Conservation (phyloP, 2,113 vertebrate species). For the Perca fluviatilis region DNA sequence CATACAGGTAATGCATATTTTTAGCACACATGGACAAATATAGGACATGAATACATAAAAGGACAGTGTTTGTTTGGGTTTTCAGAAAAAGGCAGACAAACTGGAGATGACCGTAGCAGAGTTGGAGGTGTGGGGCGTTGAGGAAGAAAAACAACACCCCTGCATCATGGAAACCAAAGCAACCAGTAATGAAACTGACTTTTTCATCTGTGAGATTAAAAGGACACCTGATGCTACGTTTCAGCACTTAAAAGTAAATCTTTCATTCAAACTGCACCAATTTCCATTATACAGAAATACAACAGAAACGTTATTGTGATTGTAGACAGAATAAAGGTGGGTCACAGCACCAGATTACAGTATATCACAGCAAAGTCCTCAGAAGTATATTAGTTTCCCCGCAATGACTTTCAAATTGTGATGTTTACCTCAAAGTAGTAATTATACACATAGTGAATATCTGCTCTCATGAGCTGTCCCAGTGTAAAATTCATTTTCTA, state of each 20-base stretch:
- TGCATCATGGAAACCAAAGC: slow-evolving; percentile 84
- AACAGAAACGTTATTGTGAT: not conserved
- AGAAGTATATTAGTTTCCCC: not conserved
- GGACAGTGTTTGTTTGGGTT: slow-evolving; percentile 6
- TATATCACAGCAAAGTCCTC: not conserved
- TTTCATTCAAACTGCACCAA: not conserved
- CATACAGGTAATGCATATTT: slow-evolving; percentile 65
- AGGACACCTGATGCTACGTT: not conserved
- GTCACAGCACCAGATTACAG: not conserved
- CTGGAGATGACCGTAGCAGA: slow-evolving; percentile 87
- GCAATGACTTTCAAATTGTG: not conserved
- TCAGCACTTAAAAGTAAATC: not conserved
- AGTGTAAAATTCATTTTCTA: not conserved
- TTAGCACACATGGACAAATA: not conserved
- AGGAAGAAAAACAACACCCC: slow-evolving; percentile 32
- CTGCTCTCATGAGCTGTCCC: not conserved
- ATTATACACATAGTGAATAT: not conserved
- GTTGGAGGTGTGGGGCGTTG: slow-evolving; percentile 81
- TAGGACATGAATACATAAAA: not conserved
- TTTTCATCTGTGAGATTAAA: slow-evolving; percentile 85
- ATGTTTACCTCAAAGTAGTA: not conserved
- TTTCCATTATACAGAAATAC: not conserved
- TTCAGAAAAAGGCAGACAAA: slow-evolving; percentile 90
- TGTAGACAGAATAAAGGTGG: not conserved
- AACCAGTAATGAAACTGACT: slow-evolving; percentile 72